A percentile compares a stretch with the other conserved stretches of the same genome.
These are phyloP conservation scores for Blera fallax DNA, from an alignment of 2,888 invertebrate species.

Conservation along the genomic window DNA sequence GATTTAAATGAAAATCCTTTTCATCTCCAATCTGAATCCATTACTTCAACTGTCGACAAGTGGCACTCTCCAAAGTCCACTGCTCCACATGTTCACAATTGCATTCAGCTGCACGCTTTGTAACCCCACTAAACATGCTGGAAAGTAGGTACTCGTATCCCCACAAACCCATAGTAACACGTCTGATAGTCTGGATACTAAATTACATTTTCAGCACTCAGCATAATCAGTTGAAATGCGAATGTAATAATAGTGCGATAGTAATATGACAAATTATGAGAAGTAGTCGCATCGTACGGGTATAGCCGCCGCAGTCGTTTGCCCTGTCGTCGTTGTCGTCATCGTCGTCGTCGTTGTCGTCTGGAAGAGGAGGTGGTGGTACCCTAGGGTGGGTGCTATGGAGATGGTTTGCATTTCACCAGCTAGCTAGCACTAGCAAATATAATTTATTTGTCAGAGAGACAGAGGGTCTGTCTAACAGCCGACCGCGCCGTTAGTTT, in stretches of 20 bases:
- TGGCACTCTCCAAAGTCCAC: slow-evolving; percentile 58
- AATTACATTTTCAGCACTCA: slow-evolving; percentile 75
- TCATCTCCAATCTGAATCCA: slow-evolving; percentile 56
- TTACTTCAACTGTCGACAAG: slow-evolving; percentile 66
- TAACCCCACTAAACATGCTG: too few species aligned
- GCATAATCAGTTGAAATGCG: slow-evolving; percentile 73
- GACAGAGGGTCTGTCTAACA: slow-evolving; percentile 30
- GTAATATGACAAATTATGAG: slow-evolving; percentile 74
- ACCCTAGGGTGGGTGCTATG: background rate
- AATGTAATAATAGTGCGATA: slow-evolving; percentile 74
- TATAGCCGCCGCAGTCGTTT: slow-evolving; percentile 41
- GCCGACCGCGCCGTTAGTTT: slow-evolving; percentile 1
- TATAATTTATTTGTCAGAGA: slow-evolving; percentile 66
- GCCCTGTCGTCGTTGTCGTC: slow-evolving; percentile 23
- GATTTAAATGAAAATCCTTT: slow-evolving; percentile 49
- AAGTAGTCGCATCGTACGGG: slow-evolving; percentile 57
- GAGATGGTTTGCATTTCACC: slow-evolving; percentile 45
- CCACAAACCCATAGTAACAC: slow-evolving; percentile 25
- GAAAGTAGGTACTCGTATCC: too few species aligned
- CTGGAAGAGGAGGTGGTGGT: slow-evolving; percentile 23
- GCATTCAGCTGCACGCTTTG: too few species aligned
- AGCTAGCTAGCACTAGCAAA: too few species aligned
- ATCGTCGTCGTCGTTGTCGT: background rate
- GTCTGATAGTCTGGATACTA: slow-evolving; percentile 69
- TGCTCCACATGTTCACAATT: slow-evolving; percentile 37